A percentile compares a stretch with the other conserved stretches of the same genome.
Conservation (phyloP, 2,888 invertebrate species). For the Rhyacophila evoluta region DNA sequence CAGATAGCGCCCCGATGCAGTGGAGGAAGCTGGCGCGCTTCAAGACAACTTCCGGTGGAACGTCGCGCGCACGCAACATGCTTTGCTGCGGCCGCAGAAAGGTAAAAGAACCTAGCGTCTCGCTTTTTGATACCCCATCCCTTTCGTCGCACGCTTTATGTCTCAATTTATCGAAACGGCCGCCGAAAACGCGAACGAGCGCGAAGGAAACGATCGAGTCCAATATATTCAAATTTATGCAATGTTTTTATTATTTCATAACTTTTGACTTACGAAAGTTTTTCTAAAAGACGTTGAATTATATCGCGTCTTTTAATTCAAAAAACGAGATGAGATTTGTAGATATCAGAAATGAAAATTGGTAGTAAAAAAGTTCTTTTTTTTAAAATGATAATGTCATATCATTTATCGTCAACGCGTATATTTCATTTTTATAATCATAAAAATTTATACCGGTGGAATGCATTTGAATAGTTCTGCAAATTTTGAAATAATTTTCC, state of each 20-base stretch:
- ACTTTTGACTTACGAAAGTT: neutral
- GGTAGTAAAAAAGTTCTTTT: no score
- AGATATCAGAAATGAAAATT: no score
- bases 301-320: no score
- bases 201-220: neutral
- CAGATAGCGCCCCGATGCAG: constrained; percentile 82
- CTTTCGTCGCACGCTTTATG: constrained; percentile 56
- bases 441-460: no score
- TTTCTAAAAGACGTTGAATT: no score
- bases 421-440: no score
- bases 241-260: neutral
- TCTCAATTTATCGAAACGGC: constrained; percentile 48
- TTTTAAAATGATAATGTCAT: no score
- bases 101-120: constrained; percentile 65
- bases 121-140: constrained; percentile 56
- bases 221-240: neutral
- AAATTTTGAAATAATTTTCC: constrained; percentile 3
- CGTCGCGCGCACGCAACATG: constrained; percentile 86
- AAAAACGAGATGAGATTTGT: no score
- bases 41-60: constrained; percentile 76
- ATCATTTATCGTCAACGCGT: no score
- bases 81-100: constrained; percentile 96
- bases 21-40: constrained; percentile 86
- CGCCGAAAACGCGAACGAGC: neutral
- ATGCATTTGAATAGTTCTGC: neutral